Evolutionary conservation across 1,140 invertebrate species (phyloP).

Genomic region (Hypsibius dujardini): DNA sequence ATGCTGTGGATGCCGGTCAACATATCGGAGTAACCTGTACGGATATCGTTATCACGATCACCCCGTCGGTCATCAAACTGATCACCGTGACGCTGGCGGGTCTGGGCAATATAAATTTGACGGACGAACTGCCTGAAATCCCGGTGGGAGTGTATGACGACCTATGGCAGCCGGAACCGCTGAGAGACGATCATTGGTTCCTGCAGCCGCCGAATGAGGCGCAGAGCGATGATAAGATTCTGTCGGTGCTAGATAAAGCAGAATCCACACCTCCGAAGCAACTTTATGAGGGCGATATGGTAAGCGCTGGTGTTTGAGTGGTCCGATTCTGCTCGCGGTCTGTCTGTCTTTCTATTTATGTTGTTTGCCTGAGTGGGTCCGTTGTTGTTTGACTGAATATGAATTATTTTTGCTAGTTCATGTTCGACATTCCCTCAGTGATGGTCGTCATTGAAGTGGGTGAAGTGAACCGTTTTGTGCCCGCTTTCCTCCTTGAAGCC

Average conservation of each 20-base stretch:
- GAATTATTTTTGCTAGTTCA: neutral
- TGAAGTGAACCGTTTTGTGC: neutral
- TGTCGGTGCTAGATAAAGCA: conserved; percentile 4
- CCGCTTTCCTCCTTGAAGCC: neutral
- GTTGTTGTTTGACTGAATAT: neutral
- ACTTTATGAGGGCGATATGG: conserved; percentile 6
- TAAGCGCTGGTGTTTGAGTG: neutral
- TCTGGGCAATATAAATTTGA: neutral
- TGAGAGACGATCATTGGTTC: neutral
- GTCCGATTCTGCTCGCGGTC: neutral
- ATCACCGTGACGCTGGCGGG: neutral
- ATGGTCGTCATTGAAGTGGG: conserved; percentile 10
- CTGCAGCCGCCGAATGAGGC: conserved; percentile 9
- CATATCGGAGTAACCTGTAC: conserved; percentile 1
- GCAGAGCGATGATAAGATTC: neutral
- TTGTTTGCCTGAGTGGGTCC: neutral
- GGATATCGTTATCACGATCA: neutral
- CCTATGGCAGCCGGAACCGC: neutral
- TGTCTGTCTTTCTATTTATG: neutral
- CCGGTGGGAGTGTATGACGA: neutral
- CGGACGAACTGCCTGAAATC: neutral
- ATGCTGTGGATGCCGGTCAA: neutral
- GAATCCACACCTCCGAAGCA: neutral
- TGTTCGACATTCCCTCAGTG: conserved; percentile 14
- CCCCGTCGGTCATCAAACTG: conserved; percentile 6